Conservation (phyloP, 2,888 invertebrate genomes). For the Caenorhabditis virilis region DNA sequence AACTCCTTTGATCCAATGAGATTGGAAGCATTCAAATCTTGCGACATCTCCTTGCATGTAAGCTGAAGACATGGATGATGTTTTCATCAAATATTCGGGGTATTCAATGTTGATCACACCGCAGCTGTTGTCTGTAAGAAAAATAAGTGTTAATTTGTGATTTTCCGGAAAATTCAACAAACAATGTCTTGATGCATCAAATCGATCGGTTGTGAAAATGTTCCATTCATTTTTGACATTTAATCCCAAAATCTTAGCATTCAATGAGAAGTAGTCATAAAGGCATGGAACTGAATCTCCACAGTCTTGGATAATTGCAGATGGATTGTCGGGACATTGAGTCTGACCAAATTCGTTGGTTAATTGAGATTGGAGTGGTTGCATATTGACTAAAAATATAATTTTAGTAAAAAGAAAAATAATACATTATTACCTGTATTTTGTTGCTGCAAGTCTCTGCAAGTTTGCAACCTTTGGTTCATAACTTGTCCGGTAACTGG, state of each 20-base stretch:
- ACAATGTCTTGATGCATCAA: slow-evolving; percentile 61
- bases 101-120: slow-evolving; percentile 68
- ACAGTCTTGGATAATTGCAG: slow-evolving; percentile 54
- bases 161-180: slow-evolving; percentile 4
- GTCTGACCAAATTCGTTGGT: slow-evolving; percentile 54
- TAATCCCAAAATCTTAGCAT: slow-evolving; percentile 57
- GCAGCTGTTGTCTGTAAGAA: slow-evolving; percentile 63
- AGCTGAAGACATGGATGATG: slow-evolving; percentile 46
- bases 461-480: slow-evolving; percentile 58
- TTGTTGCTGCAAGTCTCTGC: slow-evolving; percentile 54
- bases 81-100: slow-evolving; percentile 62
- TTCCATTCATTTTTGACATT: slow-evolving; percentile 51
- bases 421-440: slow-evolving; percentile 24
- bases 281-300: slow-evolving; percentile 54
- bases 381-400: slow-evolving; percentile 61
- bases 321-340: slow-evolving; percentile 66
- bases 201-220: slow-evolving; percentile 54
- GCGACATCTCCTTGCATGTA: slow-evolving; percentile 57
- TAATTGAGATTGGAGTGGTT: slow-evolving; percentile 59
- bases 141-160: not conserved
- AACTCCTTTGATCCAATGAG: slow-evolving; percentile 58
- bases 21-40: slow-evolving; percentile 58
- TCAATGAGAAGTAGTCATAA: slow-evolving; percentile 59
- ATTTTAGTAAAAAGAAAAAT: too few relatives aligned
- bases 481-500: slow-evolving; percentile 61